Base-by-base conservation (phyloP, 2,888 invertebrate genomes). In the Hirtodrosophila trivittata region DNA sequence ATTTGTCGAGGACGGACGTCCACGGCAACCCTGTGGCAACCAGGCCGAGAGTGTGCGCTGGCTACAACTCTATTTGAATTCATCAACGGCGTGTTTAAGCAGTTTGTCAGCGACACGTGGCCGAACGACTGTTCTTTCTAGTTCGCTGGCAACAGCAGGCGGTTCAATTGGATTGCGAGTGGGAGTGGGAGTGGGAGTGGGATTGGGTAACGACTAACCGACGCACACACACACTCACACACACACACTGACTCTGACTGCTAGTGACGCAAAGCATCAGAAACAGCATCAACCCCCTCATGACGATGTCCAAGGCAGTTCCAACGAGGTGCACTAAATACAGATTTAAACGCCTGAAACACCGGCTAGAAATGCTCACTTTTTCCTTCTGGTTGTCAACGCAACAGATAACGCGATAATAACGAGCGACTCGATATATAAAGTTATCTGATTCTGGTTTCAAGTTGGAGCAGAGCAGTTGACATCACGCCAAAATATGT, bases 261-360 rank as follows among this genome's bases (percentile, higher is more conserved):
- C 14, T 55, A 42, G 49, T 76, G 77, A 80, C n/a, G n/a, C 80
- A 74, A 77, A 62, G 56, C 59, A 62, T 71, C 64, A 64, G 55
- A 33, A 51, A 55, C 51, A 63, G 38, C 49, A 49, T 45, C 41
- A 62, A 69, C 68, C 71, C 77, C 46, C 46, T 52, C 16, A 42
- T 33, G 8, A 32, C 12, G 9, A 56, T 30, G 35, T n/a, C n/a
- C n/a, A n/a, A n/a, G n/a, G n/a, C n/a, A n/a, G n/a, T n/a, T n/a
- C n/a, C 52, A 54, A n/a, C 43, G 75, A 80, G 87, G 87, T 87
- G 87, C 72, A 83, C 72, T 87, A 87, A 87, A 85, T 85, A 75
- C 68, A 83, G 87, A 87, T 88, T 88, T 88, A 82, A 82, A 73
- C 87, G 87, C 88, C 87, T 62, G 54, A n/a, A n/a, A n/a, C 33